Evolutionary conservation across 1,140 invertebrate genomes (phyloP).

Genomic region (Aphidius ervi): DNA sequence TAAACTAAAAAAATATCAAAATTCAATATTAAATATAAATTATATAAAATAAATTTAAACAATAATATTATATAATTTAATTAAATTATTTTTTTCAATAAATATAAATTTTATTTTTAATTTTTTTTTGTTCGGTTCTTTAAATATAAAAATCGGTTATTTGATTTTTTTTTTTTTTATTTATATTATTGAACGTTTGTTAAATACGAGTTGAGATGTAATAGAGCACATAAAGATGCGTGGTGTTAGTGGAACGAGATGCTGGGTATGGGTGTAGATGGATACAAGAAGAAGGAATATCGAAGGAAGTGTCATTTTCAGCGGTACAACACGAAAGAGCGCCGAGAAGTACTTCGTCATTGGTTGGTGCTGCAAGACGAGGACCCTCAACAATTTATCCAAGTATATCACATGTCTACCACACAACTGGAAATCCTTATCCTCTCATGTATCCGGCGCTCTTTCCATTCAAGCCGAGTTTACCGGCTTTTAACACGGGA

Average conservation of each 20-base stretch:
- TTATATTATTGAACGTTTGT: no score
- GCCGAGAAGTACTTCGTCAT: slow-evolving; percentile 58
- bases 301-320: slow-evolving; percentile 50
- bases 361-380: slow-evolving; percentile 47
- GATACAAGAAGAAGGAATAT: slow-evolving; percentile 16
- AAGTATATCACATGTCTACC: slow-evolving; percentile 42
- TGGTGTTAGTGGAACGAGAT: background rate
- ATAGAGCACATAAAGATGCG: background rate
- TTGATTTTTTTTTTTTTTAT: no score
- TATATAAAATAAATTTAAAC: no score
- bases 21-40: no score
- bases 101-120: no score
- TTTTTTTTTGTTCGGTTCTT: no score
- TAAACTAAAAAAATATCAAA: no score
- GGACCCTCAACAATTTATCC: slow-evolving; percentile 42
- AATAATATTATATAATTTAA: no score
- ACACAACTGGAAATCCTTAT: slow-evolving; percentile 39
- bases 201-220: background rate
- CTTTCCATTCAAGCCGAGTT: slow-evolving; percentile 51
- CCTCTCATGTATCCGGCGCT: slow-evolving; percentile 50
- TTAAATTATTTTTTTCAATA: no score
- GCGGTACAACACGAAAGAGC: slow-evolving; percentile 88
- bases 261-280: slow-evolving; percentile 1
- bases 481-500: slow-evolving; percentile 37
- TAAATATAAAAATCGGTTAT: no score